These are phyloP conservation scores for Trypoxylus dichotomus DNA, from an alignment of 1,140 invertebrate species.

Conservation along the genomic window DNA sequence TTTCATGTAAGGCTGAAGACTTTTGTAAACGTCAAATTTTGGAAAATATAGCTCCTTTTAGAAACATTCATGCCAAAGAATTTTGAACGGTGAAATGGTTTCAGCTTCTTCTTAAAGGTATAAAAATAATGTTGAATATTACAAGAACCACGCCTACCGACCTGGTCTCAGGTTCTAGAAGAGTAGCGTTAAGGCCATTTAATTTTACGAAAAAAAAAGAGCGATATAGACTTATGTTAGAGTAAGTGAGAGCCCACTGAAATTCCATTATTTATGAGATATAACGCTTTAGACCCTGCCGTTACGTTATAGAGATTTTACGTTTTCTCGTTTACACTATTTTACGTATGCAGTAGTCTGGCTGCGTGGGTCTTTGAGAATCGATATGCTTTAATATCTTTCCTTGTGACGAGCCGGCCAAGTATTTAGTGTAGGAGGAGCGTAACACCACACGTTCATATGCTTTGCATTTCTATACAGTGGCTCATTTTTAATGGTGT, in stretches of 20 bases:
- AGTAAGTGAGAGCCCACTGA: background rate
- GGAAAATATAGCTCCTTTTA: too few relatives aligned
- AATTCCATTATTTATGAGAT: background rate
- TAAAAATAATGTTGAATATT: too few relatives aligned
- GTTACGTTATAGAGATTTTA: background rate
- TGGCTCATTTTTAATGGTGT: background rate
- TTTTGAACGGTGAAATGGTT: too few relatives aligned
- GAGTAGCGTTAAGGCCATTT: background rate
- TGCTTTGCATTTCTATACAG: background rate
- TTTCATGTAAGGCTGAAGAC: too few relatives aligned
- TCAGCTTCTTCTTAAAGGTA: too few relatives aligned
- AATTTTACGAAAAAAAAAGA: background rate
- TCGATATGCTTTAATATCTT: background rate
- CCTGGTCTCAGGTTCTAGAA: background rate
- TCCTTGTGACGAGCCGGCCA: constrained; percentile 4
- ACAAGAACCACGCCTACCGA: background rate
- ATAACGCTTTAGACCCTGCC: background rate
- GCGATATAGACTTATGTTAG: background rate
- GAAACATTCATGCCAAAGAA: too few relatives aligned
- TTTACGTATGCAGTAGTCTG: background rate
- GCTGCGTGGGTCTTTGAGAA: background rate
- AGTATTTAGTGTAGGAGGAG: constrained; percentile 1
- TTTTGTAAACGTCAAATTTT: too few relatives aligned
- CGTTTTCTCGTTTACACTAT: background rate
- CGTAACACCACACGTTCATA: background rate